phyloP scores from a whole-genome alignment of 35 echinoderm and acorn worm genomes.

The Patiria miniata region DNA sequence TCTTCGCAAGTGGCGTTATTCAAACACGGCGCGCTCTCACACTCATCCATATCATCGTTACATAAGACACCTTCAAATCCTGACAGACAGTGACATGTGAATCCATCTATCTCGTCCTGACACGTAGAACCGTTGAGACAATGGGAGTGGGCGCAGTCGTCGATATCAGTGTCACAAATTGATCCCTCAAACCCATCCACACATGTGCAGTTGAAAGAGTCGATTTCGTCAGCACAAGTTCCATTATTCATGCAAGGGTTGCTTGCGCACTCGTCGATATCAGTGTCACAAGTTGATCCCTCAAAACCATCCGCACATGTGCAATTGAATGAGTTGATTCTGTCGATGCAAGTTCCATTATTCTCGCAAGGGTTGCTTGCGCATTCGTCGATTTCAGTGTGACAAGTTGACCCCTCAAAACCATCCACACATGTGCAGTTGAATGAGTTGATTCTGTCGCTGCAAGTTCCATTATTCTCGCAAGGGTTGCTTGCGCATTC shows the following conservation, averaged over 20 bases:
- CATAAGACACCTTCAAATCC: background rate
- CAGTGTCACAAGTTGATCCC: too few relatives aligned
- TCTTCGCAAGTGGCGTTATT: background rate
- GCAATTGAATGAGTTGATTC: too few relatives aligned
- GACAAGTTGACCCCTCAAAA: too few relatives aligned
- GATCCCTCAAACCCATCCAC: background rate
- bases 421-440: too few relatives aligned
- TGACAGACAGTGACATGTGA: background rate
- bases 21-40: background rate
- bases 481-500: too few relatives aligned
- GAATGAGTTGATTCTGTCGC: too few relatives aligned
- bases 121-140: background rate
- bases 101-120: background rate
- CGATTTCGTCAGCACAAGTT: conserved; percentile 22
- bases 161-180: background rate
- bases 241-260: conserved; percentile 32
- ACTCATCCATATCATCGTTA: background rate
- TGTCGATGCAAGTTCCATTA: too few relatives aligned
- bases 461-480: too few relatives aligned
- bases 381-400: too few relatives aligned
- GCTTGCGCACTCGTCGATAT: background rate
- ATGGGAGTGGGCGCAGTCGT: background rate
- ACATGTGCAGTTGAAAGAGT: conserved; percentile 22
- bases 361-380: too few relatives aligned
- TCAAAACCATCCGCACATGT: too few relatives aligned